phyloP scores from a whole-genome alignment of 2,888 invertebrate species.

The Parascotia fuliginaria region DNA sequence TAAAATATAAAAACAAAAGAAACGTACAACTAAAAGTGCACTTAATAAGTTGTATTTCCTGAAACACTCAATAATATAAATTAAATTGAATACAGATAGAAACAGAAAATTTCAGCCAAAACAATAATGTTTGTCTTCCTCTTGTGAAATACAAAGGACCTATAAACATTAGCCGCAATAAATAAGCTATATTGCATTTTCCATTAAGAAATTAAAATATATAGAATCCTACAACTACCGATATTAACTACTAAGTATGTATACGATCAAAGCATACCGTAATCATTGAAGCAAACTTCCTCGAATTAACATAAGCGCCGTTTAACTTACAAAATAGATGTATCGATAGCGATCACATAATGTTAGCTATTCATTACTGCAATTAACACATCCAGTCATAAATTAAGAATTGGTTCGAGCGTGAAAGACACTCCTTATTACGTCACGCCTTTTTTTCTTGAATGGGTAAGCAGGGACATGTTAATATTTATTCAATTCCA shows the following conservation, averaged over 20 bases:
- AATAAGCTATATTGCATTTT: too few relatives aligned
- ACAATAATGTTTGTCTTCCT: too few relatives aligned
- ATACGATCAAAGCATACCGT: constrained; percentile 31
- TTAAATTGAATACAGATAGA: too few relatives aligned
- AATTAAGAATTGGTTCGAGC: constrained; percentile 63
- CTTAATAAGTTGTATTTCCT: too few relatives aligned
- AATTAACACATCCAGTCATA: constrained; percentile 78
- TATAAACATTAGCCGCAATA: too few relatives aligned
- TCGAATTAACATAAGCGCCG: constrained; percentile 73
- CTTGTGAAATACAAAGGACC: too few relatives aligned
- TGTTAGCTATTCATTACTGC: constrained; percentile 73
- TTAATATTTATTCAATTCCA: too few relatives aligned
- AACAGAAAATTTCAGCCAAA: too few relatives aligned
- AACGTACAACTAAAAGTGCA: too few relatives aligned
- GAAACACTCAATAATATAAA: too few relatives aligned
- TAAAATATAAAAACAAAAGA: too few relatives aligned
- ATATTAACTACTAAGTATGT: constrained; percentile 2
- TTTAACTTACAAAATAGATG: constrained; percentile 75
- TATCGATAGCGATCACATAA: constrained; percentile 62
- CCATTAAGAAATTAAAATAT: constrained; percentile 4
- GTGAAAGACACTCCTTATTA: constrained; percentile 65
- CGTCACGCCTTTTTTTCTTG: constrained; percentile 28
- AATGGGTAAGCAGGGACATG: too few relatives aligned
- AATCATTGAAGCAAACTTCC: constrained; percentile 74
- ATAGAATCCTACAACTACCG: constrained; percentile 14